phyloP scores from a whole-genome alignment of 2,888 invertebrate genomes.

The Heliothis peltigera region DNA sequence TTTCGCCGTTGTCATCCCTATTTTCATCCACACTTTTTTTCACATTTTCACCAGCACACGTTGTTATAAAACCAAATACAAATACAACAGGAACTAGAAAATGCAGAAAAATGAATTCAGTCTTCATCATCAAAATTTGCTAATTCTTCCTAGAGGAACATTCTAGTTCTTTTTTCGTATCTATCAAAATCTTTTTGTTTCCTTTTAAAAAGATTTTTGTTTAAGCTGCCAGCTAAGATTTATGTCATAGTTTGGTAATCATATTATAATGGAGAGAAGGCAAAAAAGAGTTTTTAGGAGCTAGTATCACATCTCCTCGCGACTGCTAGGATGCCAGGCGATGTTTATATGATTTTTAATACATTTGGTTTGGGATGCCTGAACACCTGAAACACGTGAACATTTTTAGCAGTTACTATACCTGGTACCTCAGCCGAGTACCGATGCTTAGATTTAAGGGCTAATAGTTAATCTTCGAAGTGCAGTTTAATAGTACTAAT shows the following conservation, averaged over 20 bases:
- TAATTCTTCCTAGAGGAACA: slow-evolving; percentile 48
- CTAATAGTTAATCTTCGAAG: no score
- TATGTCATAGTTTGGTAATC: neutral
- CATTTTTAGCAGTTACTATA: no score
- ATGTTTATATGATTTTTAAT: no score
- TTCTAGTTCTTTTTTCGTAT: slow-evolving; percentile 74
- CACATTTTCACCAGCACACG: slow-evolving; percentile 72
- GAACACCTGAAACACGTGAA: no score
- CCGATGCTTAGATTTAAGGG: no score
- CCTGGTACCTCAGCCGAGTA: no score
- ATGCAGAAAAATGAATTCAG: slow-evolving; percentile 63
- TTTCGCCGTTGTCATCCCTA: slow-evolving; percentile 77
- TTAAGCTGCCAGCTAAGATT: slow-evolving; percentile 52
- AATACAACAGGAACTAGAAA: slow-evolving; percentile 69
- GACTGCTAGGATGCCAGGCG: neutral
- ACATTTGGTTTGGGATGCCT: no score
- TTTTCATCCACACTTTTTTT: slow-evolving; percentile 82
- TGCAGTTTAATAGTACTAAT: no score
- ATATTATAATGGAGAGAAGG: neutral
- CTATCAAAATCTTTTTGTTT: slow-evolving; percentile 57
- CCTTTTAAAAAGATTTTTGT: slow-evolving; percentile 28
- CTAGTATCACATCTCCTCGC: neutral
- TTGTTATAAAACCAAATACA: slow-evolving; percentile 65
- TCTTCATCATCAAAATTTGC: slow-evolving; percentile 67
- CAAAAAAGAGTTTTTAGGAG: neutral